Evolutionary conservation across 2,888 invertebrate genomes (phyloP).

Genomic region (Drosophila fungiperda): DNA sequence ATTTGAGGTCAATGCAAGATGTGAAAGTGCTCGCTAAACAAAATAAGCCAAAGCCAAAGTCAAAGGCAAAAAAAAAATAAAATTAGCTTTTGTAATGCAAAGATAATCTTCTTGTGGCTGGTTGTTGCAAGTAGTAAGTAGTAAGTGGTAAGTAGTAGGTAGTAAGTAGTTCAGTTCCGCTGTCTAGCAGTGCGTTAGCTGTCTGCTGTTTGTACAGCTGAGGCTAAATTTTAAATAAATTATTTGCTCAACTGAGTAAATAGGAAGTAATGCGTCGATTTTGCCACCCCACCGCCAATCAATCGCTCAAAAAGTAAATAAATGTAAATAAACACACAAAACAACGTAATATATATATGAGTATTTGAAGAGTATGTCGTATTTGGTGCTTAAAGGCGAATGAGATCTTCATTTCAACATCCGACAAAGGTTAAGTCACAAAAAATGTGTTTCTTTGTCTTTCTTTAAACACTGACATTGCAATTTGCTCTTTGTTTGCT

Average conservation of each 20-base stretch:
- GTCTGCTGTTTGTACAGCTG: conserved; percentile 63
- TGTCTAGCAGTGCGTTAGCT: not conserved
- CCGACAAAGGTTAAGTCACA: conserved; percentile 10
- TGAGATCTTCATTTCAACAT: conserved; percentile 27
- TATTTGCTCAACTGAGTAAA: conserved; percentile 60
- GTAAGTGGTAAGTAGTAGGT: not conserved
- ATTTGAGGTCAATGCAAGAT: conserved; percentile 59
- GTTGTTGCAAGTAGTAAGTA: not conserved
- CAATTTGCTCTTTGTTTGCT: conserved; percentile 39
- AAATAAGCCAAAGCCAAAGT: conserved; percentile 12
- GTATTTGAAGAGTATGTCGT: not conserved
- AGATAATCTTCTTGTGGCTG: not conserved
- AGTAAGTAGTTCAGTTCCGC: not conserved
- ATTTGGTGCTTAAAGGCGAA: not conserved
- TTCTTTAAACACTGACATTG: conserved; percentile 31
- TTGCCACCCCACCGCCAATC: conserved; percentile 6
- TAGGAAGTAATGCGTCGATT: conserved; percentile 49
- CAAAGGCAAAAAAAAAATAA: not conserved
- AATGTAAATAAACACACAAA: no score
- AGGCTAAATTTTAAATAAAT: conserved; percentile 13
- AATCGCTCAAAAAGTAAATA: conserved; percentile 16
- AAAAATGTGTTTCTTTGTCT: not conserved
- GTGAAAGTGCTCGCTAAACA: conserved; percentile 26
- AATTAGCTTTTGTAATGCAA: conserved; percentile 29
- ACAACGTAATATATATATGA: not conserved